Conservation (phyloP, 2,113 vertebrate species). For the Lates calcarifer region DNA sequence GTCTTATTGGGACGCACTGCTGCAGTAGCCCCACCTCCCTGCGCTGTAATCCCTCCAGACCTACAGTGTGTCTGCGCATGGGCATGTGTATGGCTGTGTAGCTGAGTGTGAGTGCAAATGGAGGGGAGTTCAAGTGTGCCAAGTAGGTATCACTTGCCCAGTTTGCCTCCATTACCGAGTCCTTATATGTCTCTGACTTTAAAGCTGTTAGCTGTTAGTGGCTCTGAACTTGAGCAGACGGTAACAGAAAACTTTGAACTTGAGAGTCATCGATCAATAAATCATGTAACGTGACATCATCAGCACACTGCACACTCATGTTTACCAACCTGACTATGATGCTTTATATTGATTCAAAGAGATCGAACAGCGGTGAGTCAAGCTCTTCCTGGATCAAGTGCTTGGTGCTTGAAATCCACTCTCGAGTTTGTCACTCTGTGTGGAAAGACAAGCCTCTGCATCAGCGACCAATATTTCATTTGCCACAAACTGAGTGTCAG, state of each 20-base stretch:
- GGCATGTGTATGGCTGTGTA: background rate
- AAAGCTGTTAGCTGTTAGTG: background rate
- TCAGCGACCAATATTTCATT: background rate
- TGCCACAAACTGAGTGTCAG: background rate
- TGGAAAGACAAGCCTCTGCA: background rate
- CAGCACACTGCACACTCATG: constrained; percentile 24
- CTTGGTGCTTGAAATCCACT: background rate
- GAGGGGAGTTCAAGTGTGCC: constrained; percentile 20
- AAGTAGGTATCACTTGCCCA: constrained; percentile 53
- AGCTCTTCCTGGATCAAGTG: background rate
- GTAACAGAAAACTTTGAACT: constrained; percentile 32
- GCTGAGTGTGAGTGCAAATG: constrained; percentile 46
- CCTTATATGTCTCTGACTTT: background rate
- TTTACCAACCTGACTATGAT: constrained; percentile 19
- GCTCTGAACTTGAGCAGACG: constrained; percentile 4
- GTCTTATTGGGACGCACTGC: constrained; percentile 63
- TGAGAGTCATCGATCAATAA: constrained; percentile 32
- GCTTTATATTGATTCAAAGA: constrained; percentile 31
- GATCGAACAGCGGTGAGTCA: constrained; percentile 8
- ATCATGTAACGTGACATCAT: constrained; percentile 40
- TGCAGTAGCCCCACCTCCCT: constrained; percentile 51
- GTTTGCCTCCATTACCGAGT: constrained; percentile 50
- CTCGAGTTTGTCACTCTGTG: constrained; percentile 6
- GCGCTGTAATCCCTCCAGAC: constrained; percentile 47
- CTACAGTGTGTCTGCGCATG: constrained; percentile 34